Evolutionary conservation across 35 echinoderm and acorn worm genomes (phyloP), one percentile per base, ranked within the genome.

Genomic region (Hemicentrotus pulcherrimus): DNA sequence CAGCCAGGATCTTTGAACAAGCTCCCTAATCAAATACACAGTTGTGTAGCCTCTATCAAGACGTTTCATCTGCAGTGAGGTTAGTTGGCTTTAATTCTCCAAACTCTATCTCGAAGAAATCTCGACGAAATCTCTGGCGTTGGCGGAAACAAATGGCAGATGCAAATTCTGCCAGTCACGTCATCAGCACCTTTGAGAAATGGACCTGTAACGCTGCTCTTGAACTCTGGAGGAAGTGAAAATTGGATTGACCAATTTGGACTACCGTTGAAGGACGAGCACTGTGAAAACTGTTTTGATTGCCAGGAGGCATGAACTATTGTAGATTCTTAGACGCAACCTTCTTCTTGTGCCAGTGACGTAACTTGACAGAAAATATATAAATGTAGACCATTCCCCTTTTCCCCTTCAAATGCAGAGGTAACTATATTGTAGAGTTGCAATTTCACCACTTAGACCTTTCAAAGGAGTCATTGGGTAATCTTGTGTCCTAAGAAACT

Each of bases 161-260:
- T 78, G 18, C 65, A 78, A n/a, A 24, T 78, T 78, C 65, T 28
- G 22, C 65, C 65, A 78, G 65, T 78, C 19, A 78, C 65, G 65
- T 78, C 65, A 78, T 78, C 18, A 18, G 24, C 65, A 78, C 65
- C 65, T 78, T 78, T 22, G 65, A 78, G 65, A n/a, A 78, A 22
- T 78, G 28, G 65, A 78, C 65, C 65, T 7, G 65, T 78, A 78
- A 41, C 35, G 65, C 6, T 4, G 65, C 65, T 7, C 65, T 78
- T 28, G 19, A 78, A 6, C 50, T 28, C 65, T 78, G 65, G 19
- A 78, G 65, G 65, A 78, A 78, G 65, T n/a, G 6, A 8, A 78
- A 78, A 78, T 78, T 78, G 65, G 65, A 78, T 22, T 78, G 65
- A 78, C 65, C 65, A 78, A 78, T 78, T 78, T 78, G 65, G 65